phyloP scores from a whole-genome alignment of 2,888 invertebrate species.

The Dascillus cervinus region DNA sequence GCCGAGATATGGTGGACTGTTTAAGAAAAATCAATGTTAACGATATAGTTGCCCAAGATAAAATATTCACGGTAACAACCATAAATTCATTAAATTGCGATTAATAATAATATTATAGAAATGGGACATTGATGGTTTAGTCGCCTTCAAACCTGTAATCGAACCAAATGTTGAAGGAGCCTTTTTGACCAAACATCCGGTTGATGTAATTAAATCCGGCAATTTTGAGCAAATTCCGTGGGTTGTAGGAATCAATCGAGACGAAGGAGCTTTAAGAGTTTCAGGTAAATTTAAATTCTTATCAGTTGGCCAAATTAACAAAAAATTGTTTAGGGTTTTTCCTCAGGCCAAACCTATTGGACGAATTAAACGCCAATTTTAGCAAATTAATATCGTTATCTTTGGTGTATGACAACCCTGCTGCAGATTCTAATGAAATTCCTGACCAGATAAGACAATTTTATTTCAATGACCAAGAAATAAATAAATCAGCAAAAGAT shows the following conservation, averaged over 20 bases:
- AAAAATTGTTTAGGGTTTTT: too few relatives aligned
- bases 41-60: too few relatives aligned
- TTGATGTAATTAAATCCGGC: constrained; percentile 44
- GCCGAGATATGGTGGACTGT: constrained; percentile 50
- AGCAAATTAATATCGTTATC: constrained; percentile 38
- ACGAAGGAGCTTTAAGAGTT: constrained; percentile 65
- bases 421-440: constrained; percentile 23
- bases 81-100: too few relatives aligned
- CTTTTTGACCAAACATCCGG: constrained; percentile 59
- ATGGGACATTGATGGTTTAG: too few relatives aligned
- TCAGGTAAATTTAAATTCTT: constrained; percentile 57
- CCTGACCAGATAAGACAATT: constrained; percentile 39
- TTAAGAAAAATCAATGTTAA: constrained; percentile 55
- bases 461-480: constrained; percentile 39
- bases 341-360: too few relatives aligned
- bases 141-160: constrained; percentile 70
- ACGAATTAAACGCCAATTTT: constrained; percentile 41
- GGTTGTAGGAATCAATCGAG: constrained; percentile 64
- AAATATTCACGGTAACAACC: too few relatives aligned
- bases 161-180: constrained; percentile 62
- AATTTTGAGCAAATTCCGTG: constrained; percentile 53
- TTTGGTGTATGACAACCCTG: constrained; percentile 39
- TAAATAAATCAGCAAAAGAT: constrained; percentile 34
- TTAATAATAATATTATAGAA: too few relatives aligned
- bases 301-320: too few relatives aligned